Base-by-base conservation (phyloP, 1,140 invertebrate genomes). In the Drosophila mauritiana region DNA sequence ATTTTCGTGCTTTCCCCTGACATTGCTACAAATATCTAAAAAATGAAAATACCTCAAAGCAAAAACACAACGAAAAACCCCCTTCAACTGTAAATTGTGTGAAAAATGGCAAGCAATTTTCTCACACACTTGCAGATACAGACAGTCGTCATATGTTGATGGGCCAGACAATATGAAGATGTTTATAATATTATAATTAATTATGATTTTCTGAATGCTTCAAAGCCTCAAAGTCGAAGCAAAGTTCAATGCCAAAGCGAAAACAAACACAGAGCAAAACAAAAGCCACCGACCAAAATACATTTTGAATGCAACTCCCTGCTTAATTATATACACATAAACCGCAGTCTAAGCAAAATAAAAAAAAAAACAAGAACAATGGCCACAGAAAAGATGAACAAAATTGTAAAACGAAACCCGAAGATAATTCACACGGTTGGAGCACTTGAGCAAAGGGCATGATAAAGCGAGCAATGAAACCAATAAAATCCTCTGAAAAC, bases 181-280 rank as follows among this genome's bases (percentile, higher is more conserved):
- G 81, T 78, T 78, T 80, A 80, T 78, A 78, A 85, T 78, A 85
- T 85, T 82, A 82, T 82, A 86, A 86, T 86, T 86, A 86, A 86
- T 86, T 82, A 86, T 67, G 64, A 57, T 75, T 81, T 78, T 73
- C 63, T 73, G 62, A 75, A 75, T 77, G 73, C 68, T 64, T 61
- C 67, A 62, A 79, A 77, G 49, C 65, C 51, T 86, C 78, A 86
- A 86, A 86, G 82, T 86, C 82, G 88, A 86, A 82, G 70, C 65
- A 88, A 88, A 86, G 83, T 86, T 86, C 82, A 86, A 86, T 86
- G 82, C 83, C 82, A 88, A 86, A 85, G 57, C 58, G 63, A 63
- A 79, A 73, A 72, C 59, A 64, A 64, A 68, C 51, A 65, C 52
- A 55, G 46, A 68, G 54, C 55, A 45, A 64, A 56, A 76, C 77